Conservation (phyloP, 2,888 invertebrate genomes). For the Cepaea hortensis region DNA sequence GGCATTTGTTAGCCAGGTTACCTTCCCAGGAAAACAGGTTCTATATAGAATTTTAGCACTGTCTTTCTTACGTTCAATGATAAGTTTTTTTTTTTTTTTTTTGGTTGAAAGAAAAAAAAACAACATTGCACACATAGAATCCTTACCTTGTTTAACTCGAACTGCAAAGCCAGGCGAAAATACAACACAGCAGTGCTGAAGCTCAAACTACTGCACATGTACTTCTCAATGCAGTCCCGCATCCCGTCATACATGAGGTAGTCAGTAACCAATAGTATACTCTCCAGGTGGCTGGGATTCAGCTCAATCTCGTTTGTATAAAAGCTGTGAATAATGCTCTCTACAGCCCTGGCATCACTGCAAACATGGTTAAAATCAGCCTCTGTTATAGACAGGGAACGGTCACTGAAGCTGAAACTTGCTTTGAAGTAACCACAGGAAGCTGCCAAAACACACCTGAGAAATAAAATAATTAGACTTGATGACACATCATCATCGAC, state of each 20-base stretch:
- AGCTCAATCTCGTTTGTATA: constrained; percentile 45
- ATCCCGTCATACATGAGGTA: constrained; percentile 40
- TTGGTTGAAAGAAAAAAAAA: no score
- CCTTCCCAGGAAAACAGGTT: no score
- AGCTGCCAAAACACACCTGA: constrained; percentile 43
- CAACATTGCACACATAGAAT: background rate
- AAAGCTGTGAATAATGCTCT: constrained; percentile 38
- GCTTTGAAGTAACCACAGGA: constrained; percentile 35
- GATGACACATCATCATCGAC: no score
- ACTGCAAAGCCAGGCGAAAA: constrained; percentile 39
- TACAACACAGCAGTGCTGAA: constrained; percentile 26
- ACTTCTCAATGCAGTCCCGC: constrained; percentile 20
- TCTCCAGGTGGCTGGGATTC: constrained; percentile 11
- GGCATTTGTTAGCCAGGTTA: no score
- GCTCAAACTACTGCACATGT: constrained; percentile 30
- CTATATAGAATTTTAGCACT: no score
- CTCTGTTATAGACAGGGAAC: background rate
- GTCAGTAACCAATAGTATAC: constrained; percentile 30
- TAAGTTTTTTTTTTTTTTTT: no score
- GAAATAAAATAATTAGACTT: background rate
- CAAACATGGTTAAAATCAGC: constrained; percentile 36
- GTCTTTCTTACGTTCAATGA: no score
- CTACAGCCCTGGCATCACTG: constrained; percentile 20
- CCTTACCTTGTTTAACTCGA: constrained; percentile 33
- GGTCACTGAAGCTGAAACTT: constrained; percentile 26